phyloP scores from a whole-genome alignment of 92 coral and sea anemone genomes.

The Diadumene lineata region DNA sequence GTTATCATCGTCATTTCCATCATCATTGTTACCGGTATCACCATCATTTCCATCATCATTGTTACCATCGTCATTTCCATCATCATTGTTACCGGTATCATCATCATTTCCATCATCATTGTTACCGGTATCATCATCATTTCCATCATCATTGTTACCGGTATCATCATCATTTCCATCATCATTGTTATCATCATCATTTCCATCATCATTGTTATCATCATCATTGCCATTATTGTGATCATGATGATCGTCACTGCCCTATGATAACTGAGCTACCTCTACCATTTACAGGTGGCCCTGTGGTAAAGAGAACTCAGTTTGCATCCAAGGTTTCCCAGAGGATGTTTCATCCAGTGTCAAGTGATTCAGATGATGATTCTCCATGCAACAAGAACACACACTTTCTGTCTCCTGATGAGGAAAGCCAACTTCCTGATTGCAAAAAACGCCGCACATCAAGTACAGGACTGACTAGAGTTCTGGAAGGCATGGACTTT shows the following conservation, averaged over 20 bases:
- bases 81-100: not conserved
- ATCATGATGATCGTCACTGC: not conserved
- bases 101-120: not conserved
- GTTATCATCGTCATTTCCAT: not conserved
- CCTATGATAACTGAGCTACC: not conserved
- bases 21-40: not conserved
- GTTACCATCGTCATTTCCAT: not conserved
- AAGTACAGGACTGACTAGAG: slow-evolving; percentile 83
- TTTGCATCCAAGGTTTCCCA: slow-evolving; percentile 58
- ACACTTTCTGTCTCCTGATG: slow-evolving; percentile 58
- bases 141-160: not conserved
- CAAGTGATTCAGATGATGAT: slow-evolving; percentile 30
- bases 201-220: not conserved
- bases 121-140: not conserved
- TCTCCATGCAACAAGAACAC: slow-evolving; percentile 16
- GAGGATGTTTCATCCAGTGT: slow-evolving; percentile 42
- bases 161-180: not conserved
- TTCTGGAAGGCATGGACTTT: slow-evolving; percentile 57
- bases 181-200: not conserved
- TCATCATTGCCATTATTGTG: not conserved
- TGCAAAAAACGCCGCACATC: slow-evolving; percentile 62
- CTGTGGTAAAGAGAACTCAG: slow-evolving; percentile 74
- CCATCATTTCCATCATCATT: not conserved
- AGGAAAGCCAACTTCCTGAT: slow-evolving; percentile 49
- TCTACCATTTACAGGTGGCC: slow-evolving; percentile 32